phyloP scores from a whole-genome alignment of 2,888 invertebrate genomes.

The Mylabris sibirica region DNA sequence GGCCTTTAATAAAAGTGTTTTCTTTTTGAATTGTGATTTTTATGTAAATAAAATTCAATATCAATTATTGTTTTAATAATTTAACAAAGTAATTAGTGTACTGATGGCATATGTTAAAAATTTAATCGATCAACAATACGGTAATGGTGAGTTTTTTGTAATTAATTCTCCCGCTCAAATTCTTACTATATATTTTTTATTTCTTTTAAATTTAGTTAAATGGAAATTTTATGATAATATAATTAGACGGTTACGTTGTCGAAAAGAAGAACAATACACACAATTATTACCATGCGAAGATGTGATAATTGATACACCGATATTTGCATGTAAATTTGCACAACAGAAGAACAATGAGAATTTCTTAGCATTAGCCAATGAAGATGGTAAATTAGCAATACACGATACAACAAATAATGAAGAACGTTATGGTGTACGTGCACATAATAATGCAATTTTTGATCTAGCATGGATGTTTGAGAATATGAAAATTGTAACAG shows the following conservation, averaged over 20 bases:
- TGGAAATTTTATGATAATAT: slow-evolving; percentile 71
- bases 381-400: slow-evolving; percentile 78
- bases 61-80: background rate
- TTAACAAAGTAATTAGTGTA: background rate
- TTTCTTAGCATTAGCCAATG: slow-evolving; percentile 82
- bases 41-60: background rate
- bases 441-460: slow-evolving; percentile 88
- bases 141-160: slow-evolving; percentile 41
- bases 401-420: slow-evolving; percentile 60
- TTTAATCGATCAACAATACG: slow-evolving; percentile 46
- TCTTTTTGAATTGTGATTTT: background rate
- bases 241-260: slow-evolving; percentile 70
- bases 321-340: slow-evolving; percentile 83
- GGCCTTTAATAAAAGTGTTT: background rate
- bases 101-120: slow-evolving; percentile 2
- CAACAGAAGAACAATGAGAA: slow-evolving; percentile 66
- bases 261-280: slow-evolving; percentile 70
- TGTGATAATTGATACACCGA: slow-evolving; percentile 73
- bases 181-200: slow-evolving; percentile 28
- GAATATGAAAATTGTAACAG: slow-evolving; percentile 80
- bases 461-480: slow-evolving; percentile 87
- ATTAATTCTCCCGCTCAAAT: slow-evolving; percentile 35
- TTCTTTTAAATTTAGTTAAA: slow-evolving; percentile 60
- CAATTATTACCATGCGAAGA: slow-evolving; percentile 66
- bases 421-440: slow-evolving; percentile 64